Conservation (phyloP, 92 coral and sea anemone species). For the Porites cylindrica region DNA sequence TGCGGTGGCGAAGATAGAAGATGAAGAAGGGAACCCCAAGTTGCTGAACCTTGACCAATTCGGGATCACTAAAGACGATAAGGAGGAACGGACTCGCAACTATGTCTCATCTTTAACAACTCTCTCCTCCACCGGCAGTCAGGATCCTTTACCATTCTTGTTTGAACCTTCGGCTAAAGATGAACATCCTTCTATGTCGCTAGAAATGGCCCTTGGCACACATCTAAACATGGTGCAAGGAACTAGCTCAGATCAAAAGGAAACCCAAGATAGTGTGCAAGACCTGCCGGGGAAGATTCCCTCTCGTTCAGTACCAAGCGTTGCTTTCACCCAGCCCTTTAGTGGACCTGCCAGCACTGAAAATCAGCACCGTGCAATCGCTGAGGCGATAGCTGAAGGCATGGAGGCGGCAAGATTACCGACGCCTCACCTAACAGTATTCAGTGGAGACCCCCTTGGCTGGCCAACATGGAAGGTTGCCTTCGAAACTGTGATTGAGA, state of each 20-base stretch:
- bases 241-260: background rate
- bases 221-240: background rate
- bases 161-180: background rate
- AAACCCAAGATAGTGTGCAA: background rate
- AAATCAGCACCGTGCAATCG: constrained; percentile 13
- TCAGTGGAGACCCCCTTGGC: constrained; percentile 59
- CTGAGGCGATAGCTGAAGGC: constrained; percentile 53
- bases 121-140: background rate
- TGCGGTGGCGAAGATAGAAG: constrained; percentile 45
- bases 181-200: background rate
- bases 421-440: constrained; percentile 39
- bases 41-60: constrained; percentile 17
- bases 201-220: background rate
- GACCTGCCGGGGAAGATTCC: background rate
- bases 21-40: constrained; percentile 34
- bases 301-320: background rate
- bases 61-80: constrained; percentile 5
- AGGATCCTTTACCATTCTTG: background rate
- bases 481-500: constrained; percentile 62
- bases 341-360: background rate
- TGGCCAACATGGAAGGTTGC: constrained; percentile 66
- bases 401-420: constrained; percentile 67
- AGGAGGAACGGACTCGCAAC: constrained; percentile 21
- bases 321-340: background rate
- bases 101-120: constrained; percentile 31